A percentile compares a stretch with the other conserved stretches of the same genome.
phyloP scores from a whole-genome alignment of 1,140 invertebrate genomes.

The Hylaeus anthracinus region DNA sequence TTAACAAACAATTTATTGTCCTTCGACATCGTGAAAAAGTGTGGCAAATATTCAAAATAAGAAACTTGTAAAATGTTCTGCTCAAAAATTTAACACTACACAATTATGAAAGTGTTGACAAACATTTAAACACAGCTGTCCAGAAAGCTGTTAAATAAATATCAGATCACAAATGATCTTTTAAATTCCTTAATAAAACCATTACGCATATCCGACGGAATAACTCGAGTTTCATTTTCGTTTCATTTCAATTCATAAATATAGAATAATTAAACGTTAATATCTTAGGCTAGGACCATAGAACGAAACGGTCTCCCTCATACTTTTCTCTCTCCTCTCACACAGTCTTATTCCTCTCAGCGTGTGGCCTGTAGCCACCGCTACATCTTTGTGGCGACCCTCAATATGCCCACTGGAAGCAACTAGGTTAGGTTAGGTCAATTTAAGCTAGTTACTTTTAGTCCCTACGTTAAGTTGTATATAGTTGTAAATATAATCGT shows the following conservation, averaged over 20 bases:
- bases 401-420: too few species aligned
- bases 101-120: neutral
- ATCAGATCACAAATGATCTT: rapidly evolving
- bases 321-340: too few species aligned
- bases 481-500: too few species aligned
- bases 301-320: too few species aligned
- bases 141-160: neutral
- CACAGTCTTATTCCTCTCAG: too few species aligned
- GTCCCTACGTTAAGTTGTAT: too few species aligned
- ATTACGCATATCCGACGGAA: neutral
- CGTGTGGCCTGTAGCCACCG: too few species aligned
- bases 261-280: neutral
- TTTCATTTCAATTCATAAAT: neutral
- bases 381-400: too few species aligned
- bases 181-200: neutral
- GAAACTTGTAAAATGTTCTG: neutral
- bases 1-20: slow-evolving; percentile 15
- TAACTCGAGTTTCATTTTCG: neutral
- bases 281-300: too few species aligned
- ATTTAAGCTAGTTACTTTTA: too few species aligned
- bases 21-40: slow-evolving; percentile 18
- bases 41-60: neutral
- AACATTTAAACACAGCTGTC: neutral
- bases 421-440: too few species aligned
- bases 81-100: neutral